Evolutionary conservation across 2,797 vertebrate genomes (phyloP), one percentile per base, ranked within the genome.

Genomic region (Nasua narica): DNA sequence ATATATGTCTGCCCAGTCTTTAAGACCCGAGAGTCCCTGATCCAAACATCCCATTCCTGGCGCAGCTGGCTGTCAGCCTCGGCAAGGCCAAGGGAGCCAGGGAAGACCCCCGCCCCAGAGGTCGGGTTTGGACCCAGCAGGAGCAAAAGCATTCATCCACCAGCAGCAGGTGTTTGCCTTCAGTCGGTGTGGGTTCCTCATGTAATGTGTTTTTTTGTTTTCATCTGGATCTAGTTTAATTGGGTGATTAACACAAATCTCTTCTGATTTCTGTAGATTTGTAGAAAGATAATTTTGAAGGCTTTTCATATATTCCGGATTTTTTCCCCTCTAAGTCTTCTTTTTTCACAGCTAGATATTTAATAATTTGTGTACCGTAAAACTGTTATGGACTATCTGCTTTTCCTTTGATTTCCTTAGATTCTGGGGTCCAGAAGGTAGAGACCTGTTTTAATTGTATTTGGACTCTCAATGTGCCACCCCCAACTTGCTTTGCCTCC

Each of bases 261-360:
- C 52, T 74, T 95, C 43, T 83, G 40, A 62, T 95, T 77, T 86
- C 37, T 77, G 4, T 58, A 50, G 12, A 27, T 78, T 52, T 93
- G 87, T 92, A 70, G 16, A 85, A 76, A 40, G 18, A 29, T 9
- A 56, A 3, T 83, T 72, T 79, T 62, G 82, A 56, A 88, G 5
- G 5, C 83, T 82, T 69, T 83, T n/a, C 60, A 37, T 76, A 50
- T 5, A 18, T 19, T 77, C 54, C 46, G 72, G 12, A 5, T 48
- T 52, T 37, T 92, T 84, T 48, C 0, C 2, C 70, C 67, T 35
- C 12, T 14, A 74, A 70, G 46, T 65, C 25, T 16, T 72, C 21
- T 85, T 84, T 90, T 95, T 83, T 46, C 46, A 89, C 3, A 94
- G 76, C 4, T 84, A 35, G 35, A n/a, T 89, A 86, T 56, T 96